phyloP scores from a whole-genome alignment of 2,797 vertebrate genomes.

The Australoheros facetus region DNA sequence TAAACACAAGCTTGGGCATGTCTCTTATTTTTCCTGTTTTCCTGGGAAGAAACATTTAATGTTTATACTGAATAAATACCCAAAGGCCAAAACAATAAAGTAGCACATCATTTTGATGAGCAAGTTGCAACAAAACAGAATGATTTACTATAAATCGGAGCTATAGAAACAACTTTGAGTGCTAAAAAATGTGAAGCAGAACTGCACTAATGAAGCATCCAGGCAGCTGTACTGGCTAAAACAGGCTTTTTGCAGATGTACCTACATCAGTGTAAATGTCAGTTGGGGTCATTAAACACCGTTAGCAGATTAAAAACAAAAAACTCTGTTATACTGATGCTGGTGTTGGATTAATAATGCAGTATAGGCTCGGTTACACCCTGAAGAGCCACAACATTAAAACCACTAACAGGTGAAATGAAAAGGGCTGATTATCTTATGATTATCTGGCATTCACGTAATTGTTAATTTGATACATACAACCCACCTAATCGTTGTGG shows the following conservation, averaged over 20 bases:
- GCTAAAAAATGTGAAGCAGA: not conserved
- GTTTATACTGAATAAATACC: not conserved
- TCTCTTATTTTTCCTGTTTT: not conserved
- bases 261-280: not conserved
- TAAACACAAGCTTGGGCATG: slow-evolving; percentile 4
- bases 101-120: not conserved
- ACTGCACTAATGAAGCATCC: not conserved
- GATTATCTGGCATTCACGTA: not conserved
- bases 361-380: not conserved
- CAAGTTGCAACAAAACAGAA: not conserved
- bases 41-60: not conserved
- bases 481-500: not conserved
- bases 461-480: not conserved
- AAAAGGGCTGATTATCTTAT: not conserved
- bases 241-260: not conserved
- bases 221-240: not conserved
- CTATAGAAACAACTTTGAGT: not conserved
- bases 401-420: not conserved
- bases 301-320: not conserved
- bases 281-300: too few relatives aligned
- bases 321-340: not conserved
- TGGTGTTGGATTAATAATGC: not conserved
- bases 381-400: not conserved
- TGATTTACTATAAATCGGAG: not conserved
- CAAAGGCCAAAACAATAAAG: not conserved